Percentiles rank a stretch among this genome's conserved stretches.
phyloP scores from a whole-genome alignment of 2,888 invertebrate species.

The Netelia inedita region DNA sequence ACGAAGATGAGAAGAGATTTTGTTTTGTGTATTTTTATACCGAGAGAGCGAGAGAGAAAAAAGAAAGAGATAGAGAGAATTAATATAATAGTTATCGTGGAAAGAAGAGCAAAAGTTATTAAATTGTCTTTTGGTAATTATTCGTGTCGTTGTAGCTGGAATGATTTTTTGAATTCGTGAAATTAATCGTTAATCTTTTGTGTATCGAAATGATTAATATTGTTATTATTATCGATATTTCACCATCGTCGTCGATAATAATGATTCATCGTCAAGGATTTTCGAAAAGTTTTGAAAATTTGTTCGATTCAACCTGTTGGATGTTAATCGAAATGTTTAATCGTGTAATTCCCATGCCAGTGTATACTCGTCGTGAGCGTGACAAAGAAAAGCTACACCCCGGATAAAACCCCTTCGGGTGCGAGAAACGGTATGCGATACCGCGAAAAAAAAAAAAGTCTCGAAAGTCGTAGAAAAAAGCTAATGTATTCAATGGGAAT shows the following conservation, averaged over 20 bases:
- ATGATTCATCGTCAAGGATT: neutral
- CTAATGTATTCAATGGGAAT: slow-evolving; percentile 64
- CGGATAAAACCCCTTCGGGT: slow-evolving; percentile 58
- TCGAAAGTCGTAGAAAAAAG: slow-evolving; percentile 62
- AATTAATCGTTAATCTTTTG: too few relatives aligned
- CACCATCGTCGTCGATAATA: neutral
- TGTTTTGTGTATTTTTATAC: slow-evolving; percentile 36
- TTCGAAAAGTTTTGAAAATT: neutral
- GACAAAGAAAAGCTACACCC: slow-evolving; percentile 34
- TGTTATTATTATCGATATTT: neutral
- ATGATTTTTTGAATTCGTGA: too few relatives aligned
- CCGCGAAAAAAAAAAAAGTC: slow-evolving; percentile 58
- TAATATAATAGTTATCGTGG: neutral
- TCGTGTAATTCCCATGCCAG: slow-evolving; percentile 2
- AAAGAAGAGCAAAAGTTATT: neutral
- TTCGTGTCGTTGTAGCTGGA: too few relatives aligned
- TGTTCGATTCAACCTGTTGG: slow-evolving; percentile 6
- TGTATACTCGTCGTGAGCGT: neutral
- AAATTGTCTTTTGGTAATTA: neutral
- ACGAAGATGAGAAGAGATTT: slow-evolving; percentile 44
- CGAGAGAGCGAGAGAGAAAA: neutral
- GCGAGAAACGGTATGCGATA: slow-evolving; percentile 31
- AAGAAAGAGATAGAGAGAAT: neutral
- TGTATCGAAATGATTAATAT: neutral
- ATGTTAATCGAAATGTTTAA: slow-evolving; percentile 20